Evolutionary conservation across 2,797 vertebrate species (phyloP).

Genomic region (Alauda arvensis): DNA sequence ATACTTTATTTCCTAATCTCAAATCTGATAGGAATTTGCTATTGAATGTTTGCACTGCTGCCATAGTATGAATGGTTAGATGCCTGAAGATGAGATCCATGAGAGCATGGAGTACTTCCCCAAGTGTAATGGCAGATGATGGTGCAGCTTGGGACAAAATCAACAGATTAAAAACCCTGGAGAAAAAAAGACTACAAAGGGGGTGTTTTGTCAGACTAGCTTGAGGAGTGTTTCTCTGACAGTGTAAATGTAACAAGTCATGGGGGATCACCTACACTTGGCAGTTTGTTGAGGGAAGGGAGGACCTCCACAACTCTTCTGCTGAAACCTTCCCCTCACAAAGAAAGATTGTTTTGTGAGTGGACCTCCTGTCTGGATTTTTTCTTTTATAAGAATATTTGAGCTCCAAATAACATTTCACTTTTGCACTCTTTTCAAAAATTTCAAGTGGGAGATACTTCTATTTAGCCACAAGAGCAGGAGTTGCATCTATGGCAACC

Average conservation of each 20-base stretch:
- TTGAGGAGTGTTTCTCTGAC: background rate
- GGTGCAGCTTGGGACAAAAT: background rate
- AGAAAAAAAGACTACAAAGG: background rate
- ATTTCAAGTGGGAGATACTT: background rate
- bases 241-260: rapidly evolving
- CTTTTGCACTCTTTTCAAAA: background rate
- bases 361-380: background rate
- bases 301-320: background rate
- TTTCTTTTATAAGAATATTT: background rate
- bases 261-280: background rate
- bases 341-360: background rate
- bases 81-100: background rate
- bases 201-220: rapidly evolving
- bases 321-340: background rate
- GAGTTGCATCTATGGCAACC: background rate
- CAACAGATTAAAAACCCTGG: background rate
- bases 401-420: background rate
- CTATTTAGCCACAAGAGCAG: background rate
- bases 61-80: background rate
- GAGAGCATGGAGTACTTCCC: background rate
- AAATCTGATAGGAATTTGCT: background rate
- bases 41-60: background rate
- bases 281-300: background rate
- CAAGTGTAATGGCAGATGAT: background rate
- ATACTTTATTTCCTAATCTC: background rate